Percentiles rank a stretch among this genome's conserved stretches.
Evolutionary conservation across 2,113 vertebrate species (phyloP).

Genomic region (Vicugna pacos): DNA sequence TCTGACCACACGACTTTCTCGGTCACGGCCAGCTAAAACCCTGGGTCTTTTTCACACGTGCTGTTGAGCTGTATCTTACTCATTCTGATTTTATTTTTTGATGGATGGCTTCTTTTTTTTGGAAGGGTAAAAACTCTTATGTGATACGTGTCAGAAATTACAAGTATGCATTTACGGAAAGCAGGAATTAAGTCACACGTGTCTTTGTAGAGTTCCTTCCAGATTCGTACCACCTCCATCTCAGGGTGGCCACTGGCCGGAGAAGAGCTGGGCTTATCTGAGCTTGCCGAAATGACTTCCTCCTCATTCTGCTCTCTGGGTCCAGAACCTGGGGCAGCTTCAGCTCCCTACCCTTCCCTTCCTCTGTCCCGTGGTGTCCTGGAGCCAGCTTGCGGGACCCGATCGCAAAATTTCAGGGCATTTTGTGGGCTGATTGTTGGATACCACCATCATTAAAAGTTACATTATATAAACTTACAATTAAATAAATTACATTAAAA

Average conservation of each 20-base stretch:
- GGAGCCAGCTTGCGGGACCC: not conserved
- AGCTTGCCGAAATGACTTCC: not conserved
- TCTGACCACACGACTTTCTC: not conserved
- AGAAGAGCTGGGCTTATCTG: not conserved
- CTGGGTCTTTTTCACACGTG: not conserved
- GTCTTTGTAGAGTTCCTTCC: not conserved
- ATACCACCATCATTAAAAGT: not conserved
- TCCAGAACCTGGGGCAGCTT: not conserved
- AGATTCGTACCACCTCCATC: not conserved
- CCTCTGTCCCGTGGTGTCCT: no score
- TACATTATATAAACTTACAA: not conserved
- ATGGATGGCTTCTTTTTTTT: not conserved
- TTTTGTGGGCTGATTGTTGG: not conserved
- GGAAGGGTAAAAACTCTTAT: not conserved
- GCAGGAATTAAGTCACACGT: not conserved
- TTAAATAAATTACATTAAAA: not conserved
- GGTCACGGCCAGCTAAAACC: not conserved
- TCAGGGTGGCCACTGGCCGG: not conserved
- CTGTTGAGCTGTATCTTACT: not conserved
- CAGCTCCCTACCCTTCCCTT: not conserved
- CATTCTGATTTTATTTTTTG: not conserved
- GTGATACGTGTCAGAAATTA: not conserved
- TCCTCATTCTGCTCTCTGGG: not conserved
- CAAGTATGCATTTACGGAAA: not conserved
- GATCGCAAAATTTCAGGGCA: not conserved